Conservation (phyloP, 2,888 invertebrate genomes). For the Elmis aenea region DNA sequence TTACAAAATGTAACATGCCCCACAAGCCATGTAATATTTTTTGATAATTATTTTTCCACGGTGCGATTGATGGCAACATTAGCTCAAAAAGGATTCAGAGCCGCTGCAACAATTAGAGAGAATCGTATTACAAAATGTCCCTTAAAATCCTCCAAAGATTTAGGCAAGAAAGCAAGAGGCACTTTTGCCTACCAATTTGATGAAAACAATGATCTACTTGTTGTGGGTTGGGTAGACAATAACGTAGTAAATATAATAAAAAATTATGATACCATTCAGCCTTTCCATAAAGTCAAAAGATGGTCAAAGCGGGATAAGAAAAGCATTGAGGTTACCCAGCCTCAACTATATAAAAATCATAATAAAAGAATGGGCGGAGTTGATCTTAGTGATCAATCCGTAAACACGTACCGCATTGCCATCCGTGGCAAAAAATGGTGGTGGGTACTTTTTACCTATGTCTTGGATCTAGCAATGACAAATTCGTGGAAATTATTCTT, state of each 20-base stretch:
- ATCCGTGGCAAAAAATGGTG: constrained; percentile 28
- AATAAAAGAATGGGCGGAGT: constrained; percentile 29
- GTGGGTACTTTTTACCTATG: constrained; percentile 15
- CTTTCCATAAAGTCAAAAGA: constrained; percentile 18
- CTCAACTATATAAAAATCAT: constrained; percentile 7
- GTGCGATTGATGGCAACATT: no score
- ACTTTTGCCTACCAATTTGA: neutral
- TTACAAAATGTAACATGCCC: no score
- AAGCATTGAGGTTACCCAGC: neutral
- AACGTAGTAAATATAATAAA: constrained; percentile 1
- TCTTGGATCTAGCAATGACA: constrained; percentile 7
- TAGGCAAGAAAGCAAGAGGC: neutral
- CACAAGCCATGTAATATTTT: no score
- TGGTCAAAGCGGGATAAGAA: constrained; percentile 13
- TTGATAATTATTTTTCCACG: no score
- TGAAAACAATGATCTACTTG: constrained; percentile 4
- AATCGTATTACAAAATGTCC: neutral
- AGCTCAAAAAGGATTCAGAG: neutral
- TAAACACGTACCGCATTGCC: constrained; percentile 24
- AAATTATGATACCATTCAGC: constrained; percentile 8
- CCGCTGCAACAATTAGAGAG: neutral
- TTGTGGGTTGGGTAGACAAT: constrained; percentile 7
- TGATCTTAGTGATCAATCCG: constrained; percentile 26
- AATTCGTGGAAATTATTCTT: constrained; percentile 13
- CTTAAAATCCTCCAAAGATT: neutral